phyloP scores from a whole-genome alignment of 2,888 invertebrate species.

The Calameuta pallipes region DNA sequence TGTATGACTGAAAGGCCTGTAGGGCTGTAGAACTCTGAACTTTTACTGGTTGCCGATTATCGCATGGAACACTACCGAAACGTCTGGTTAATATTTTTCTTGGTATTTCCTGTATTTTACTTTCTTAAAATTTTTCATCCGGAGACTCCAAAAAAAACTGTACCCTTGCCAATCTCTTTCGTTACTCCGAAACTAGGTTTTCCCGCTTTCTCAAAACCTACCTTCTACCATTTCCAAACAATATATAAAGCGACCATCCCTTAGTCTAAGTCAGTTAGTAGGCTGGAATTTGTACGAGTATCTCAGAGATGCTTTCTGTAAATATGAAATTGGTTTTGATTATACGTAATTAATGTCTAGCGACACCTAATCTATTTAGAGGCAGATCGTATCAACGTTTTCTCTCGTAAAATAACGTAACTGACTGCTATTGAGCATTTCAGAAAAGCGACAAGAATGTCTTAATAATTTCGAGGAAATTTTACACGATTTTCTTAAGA shows the following conservation, averaged over 20 bases:
- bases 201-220: neutral
- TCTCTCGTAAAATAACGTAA: too few relatives aligned
- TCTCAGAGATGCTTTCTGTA: neutral
- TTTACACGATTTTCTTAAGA: too few relatives aligned
- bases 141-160: neutral
- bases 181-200: too few relatives aligned
- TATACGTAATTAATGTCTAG: neutral
- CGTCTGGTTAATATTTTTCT: neutral
- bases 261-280: neutral
- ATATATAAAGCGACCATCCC: neutral
- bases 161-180: neutral
- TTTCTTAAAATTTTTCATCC: neutral
- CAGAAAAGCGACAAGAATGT: too few relatives aligned
- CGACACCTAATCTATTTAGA: neutral
- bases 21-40: too few relatives aligned
- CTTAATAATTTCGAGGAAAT: too few relatives aligned
- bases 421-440: too few relatives aligned
- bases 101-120: neutral
- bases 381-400: neutral
- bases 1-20: too few relatives aligned
- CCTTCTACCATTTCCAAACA: neutral
- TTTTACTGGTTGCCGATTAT: too few relatives aligned
- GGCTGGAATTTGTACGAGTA: neutral
- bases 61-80: too few relatives aligned
- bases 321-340: neutral